Conservation (phyloP, 1,140 invertebrate species). For the Reticulitermes speratus region DNA sequence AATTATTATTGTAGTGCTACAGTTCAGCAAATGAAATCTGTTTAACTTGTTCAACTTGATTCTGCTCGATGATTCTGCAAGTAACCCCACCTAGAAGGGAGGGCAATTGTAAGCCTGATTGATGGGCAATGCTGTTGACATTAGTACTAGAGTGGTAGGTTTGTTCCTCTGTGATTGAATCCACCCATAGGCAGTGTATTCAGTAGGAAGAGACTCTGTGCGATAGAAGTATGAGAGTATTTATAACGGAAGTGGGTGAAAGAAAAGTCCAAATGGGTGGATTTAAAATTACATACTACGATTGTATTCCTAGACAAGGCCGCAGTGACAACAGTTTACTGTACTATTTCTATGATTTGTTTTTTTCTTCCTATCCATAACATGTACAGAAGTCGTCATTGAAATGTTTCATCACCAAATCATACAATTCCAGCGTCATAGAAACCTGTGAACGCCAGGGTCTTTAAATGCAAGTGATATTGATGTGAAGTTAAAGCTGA, state of each 20-base stretch:
- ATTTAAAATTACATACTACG: too few species aligned
- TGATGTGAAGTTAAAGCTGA: too few species aligned
- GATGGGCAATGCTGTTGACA: neutral
- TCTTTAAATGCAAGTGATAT: too few species aligned
- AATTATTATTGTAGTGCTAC: neutral
- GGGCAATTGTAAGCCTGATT: neutral
- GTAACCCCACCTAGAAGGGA: neutral
- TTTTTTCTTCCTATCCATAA: too few species aligned
- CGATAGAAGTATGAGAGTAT: neutral
- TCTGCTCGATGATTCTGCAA: neutral
- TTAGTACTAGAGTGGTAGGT: neutral
- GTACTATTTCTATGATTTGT: too few species aligned
- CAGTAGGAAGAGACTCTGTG: neutral
- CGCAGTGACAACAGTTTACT: too few species aligned
- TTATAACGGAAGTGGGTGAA: neutral
- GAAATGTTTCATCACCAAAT: too few species aligned
- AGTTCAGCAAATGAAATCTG: neutral
- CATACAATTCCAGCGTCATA: too few species aligned
- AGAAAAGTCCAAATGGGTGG: neutral
- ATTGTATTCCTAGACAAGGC: too few species aligned
- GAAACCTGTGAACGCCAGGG: too few species aligned
- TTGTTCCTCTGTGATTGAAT: neutral
- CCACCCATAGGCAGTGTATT: neutral
- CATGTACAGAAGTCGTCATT: too few species aligned
- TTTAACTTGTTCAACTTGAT: neutral